Base-by-base conservation (phyloP, 1,140 invertebrate species). In the Stegodyphus mimosarum region DNA sequence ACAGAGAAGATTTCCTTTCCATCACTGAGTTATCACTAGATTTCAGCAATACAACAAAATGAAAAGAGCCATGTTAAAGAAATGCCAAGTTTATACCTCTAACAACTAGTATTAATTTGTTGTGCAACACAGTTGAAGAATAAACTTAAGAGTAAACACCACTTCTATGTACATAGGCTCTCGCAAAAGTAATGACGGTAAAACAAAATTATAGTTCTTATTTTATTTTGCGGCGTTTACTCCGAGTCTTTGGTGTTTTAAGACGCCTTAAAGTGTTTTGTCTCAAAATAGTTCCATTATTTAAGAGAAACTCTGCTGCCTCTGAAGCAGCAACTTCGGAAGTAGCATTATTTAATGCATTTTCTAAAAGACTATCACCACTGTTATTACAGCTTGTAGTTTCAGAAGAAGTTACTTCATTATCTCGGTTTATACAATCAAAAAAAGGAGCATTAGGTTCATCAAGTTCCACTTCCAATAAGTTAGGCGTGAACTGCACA, bases 141-240 rank as follows among this genome's bases (percentile, higher is more conserved):
- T 33, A 33, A 33, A 33, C 33, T 1, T 33, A 33, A 33, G 33
- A 33, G 33, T 33, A 33, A 33, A 33, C 33, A 33, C 33, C 1
- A 33, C 3, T 33, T 33, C 33, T 33, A 33, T 33, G 3, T 33
- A 33, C 33, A 33, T 33, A 33, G 33, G 33, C 33, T 33, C 33
- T 3, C 33, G 33, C 33, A 33, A 33, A 33, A 33, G 33, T 33
- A 33, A 33, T 1, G 33, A 33, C 33, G 3, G 33, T 33, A 33
- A 33, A 33, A 33, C 1, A 33, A 33, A 33, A 33, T 33, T n/a
- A 33, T 33, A 33, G 33, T 33, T 33, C 33, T 83, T 50, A 83
- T 52, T 83, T 83, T n/a, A 53, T 13, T 53, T 83, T 83, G n/a
- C 71, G 70, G 0, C 80, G 53, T 52, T 83, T 83, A 33, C 6